Evolutionary conservation across 2,888 invertebrate species (phyloP).

Genomic region (Eupithecia tripunctaria): DNA sequence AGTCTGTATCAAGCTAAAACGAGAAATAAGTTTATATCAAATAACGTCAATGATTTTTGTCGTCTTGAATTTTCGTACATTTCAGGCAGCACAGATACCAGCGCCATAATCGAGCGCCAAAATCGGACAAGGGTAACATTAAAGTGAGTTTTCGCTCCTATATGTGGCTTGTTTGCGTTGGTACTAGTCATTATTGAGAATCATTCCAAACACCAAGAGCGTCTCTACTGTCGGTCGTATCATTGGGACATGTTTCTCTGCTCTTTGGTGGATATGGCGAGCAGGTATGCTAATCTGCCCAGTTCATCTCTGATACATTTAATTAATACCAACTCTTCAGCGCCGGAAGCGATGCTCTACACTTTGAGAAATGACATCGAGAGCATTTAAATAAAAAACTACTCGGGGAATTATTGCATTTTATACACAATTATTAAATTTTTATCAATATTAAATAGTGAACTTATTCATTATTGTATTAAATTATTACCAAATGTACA

Average conservation of each 20-base stretch:
- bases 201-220: background rate
- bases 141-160: too few relatives aligned
- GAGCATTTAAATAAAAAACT: constrained; percentile 48
- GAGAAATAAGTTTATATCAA: background rate
- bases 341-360: constrained; percentile 68
- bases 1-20: background rate
- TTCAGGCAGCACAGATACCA: background rate
- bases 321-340: constrained; percentile 56
- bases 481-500: background rate
- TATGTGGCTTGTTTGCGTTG: background rate
- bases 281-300: constrained; percentile 61
- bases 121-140: background rate
- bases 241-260: background rate
- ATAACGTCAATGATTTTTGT: background rate
- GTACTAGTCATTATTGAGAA: too few relatives aligned
- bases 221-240: constrained; percentile 6
- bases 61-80: background rate
- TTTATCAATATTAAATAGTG: background rate
- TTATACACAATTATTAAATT: background rate
- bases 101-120: background rate
- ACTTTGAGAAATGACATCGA: constrained; percentile 65
- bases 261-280: constrained; percentile 33
- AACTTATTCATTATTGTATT: background rate
- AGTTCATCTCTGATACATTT: constrained; percentile 55
- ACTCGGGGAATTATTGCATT: background rate